These are phyloP conservation scores for Brachionus angularis DNA, from an alignment of 1,140 invertebrate genomes.

Conservation along the genomic window DNA sequence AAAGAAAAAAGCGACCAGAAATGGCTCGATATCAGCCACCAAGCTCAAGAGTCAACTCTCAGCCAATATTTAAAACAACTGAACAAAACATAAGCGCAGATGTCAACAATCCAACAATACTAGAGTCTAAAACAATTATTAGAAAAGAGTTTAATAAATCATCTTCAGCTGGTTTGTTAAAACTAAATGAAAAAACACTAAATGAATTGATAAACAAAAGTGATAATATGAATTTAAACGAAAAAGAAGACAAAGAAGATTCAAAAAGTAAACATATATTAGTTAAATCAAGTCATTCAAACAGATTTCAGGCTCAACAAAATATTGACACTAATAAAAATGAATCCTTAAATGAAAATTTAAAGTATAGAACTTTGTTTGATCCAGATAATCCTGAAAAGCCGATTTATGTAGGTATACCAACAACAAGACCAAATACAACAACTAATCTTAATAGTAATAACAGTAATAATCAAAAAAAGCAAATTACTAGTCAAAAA, in stretches of 20 bases:
- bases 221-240: background rate
- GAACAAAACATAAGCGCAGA: conserved; percentile 1
- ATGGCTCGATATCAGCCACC: conserved; percentile 43
- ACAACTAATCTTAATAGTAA: background rate
- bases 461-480: background rate
- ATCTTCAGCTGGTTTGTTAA: conserved; percentile 2
- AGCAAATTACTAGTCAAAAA: background rate
- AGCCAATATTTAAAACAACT: background rate
- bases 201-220: conserved; percentile 18
- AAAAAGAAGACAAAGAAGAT: background rate
- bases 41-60: background rate
- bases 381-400: conserved; percentile 69
- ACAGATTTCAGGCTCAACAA: background rate
- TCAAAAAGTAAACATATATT: background rate
- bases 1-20: conserved; percentile 20
- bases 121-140: background rate
- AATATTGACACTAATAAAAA: background rate
- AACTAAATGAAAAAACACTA: conserved; percentile 17
- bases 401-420: conserved; percentile 63
- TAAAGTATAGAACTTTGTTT: conserved; percentile 57
- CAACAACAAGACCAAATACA: background rate
- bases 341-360: background rate
- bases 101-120: background rate
- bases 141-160: background rate
- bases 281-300: background rate